Evolutionary conservation across 2,113 vertebrate species (phyloP).

Genomic region (Poecilia latipinna): DNA sequence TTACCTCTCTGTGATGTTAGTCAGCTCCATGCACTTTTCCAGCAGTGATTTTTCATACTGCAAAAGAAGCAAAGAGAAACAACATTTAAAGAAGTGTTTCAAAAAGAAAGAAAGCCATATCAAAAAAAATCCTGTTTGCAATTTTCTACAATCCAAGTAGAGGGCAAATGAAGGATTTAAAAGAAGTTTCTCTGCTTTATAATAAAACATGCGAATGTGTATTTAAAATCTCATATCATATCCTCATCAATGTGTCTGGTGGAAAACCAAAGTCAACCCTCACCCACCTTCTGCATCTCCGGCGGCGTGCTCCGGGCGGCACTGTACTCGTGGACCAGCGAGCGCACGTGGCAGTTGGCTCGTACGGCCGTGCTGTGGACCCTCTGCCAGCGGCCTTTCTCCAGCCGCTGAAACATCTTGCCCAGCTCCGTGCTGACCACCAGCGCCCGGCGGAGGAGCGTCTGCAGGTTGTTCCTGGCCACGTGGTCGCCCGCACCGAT

Average conservation of each 20-base stretch:
- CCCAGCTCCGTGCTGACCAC: slow-evolving; percentile 94
- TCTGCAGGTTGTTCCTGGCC: slow-evolving; percentile 86
- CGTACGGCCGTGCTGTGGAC: slow-evolving; percentile 92
- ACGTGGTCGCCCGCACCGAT: slow-evolving; percentile 71
- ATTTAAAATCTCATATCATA: background rate
- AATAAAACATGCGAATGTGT: background rate
- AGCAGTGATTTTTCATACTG: slow-evolving; percentile 90
- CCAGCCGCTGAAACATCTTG: slow-evolving; percentile 92
- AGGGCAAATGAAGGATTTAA: too few relatives aligned
- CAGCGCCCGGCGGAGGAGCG: slow-evolving; percentile 90
- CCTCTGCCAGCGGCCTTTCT: slow-evolving; percentile 91
- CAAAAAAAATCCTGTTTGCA: too few relatives aligned
- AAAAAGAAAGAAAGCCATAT: background rate
- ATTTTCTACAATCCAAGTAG: too few relatives aligned
- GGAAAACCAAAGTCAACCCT: background rate
- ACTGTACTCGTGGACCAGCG: slow-evolving; percentile 90
- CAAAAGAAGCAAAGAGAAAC: slow-evolving; percentile 15
- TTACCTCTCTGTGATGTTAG: slow-evolving; percentile 92
- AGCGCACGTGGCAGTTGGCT: slow-evolving; percentile 90
- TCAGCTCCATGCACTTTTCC: slow-evolving; percentile 94
- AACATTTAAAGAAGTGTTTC: background rate
- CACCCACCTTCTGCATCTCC: slow-evolving; percentile 88
- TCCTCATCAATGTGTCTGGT: background rate
- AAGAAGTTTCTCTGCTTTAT: background rate
- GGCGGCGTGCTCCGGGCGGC: slow-evolving; percentile 77